These are phyloP conservation scores for Malurus leucopterus DNA, from an alignment of 2,797 vertebrate genomes.

Conservation along the genomic window DNA sequence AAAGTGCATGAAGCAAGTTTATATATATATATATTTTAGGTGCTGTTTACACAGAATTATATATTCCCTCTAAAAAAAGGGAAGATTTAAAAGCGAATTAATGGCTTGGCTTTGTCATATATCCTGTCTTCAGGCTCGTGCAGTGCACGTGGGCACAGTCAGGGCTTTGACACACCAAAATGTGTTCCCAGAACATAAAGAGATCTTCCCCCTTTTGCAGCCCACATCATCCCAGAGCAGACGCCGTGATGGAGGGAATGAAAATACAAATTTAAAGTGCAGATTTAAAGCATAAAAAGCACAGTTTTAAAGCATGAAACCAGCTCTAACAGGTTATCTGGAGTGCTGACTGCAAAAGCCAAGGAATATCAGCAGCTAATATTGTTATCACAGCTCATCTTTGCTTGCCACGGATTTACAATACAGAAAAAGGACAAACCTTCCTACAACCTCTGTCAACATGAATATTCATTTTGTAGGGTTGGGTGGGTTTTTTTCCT, in stretches of 20 bases:
- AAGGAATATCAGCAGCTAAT: background rate
- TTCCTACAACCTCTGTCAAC: background rate
- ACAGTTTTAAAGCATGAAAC: background rate
- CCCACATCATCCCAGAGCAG: background rate
- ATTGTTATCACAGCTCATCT: background rate
- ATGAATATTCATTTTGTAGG: rapidly evolving
- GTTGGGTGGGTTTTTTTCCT: rapidly evolving
- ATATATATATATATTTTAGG: no score
- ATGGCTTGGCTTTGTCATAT: background rate
- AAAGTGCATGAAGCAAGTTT: background rate
- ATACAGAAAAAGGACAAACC: background rate
- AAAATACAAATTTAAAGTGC: background rate
- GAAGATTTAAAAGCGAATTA: background rate
- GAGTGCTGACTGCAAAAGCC: background rate
- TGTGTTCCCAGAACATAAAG: background rate
- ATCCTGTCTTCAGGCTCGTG: rapidly evolving
- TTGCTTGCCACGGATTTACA: background rate
- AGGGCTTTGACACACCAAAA: background rate
- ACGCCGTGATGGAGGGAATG: background rate
- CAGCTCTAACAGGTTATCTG: background rate
- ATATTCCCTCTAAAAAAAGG: background rate
- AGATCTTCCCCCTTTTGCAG: background rate
- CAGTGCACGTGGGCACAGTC: background rate
- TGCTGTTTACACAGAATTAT: background rate
- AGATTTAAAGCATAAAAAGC: background rate